Percentiles rank a stretch among this genome's conserved stretches.
Evolutionary conservation across 2,113 vertebrate genomes (phyloP).

Genomic region (Lepisosteus oculatus): DNA sequence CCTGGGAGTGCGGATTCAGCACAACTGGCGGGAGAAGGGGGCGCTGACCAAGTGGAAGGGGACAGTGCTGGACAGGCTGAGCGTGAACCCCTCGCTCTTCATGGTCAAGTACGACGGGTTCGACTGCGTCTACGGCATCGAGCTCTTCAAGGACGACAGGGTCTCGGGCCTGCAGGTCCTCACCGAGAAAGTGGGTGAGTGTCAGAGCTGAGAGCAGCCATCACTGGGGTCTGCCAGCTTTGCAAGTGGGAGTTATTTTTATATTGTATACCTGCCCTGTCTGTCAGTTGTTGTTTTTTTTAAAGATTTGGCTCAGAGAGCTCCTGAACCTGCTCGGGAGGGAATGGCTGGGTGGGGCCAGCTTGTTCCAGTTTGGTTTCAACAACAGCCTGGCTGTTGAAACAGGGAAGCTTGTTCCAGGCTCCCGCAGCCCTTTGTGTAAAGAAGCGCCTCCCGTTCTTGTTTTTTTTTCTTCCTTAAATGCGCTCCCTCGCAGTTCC

Average conservation of each 20-base stretch:
- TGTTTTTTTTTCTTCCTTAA: too few relatives aligned
- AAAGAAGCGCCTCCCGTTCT: too few relatives aligned
- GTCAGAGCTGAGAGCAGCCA: background rate
- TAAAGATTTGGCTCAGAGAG: background rate
- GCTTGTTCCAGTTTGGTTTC: too few relatives aligned
- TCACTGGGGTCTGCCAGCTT: background rate
- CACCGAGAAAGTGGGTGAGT: slow-evolving; percentile 71
- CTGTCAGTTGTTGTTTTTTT: background rate
- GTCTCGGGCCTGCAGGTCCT: slow-evolving; percentile 70
- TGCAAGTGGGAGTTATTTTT: background rate
- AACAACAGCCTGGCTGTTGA: too few relatives aligned
- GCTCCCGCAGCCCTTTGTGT: too few relatives aligned
- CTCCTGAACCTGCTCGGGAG: too few relatives aligned
- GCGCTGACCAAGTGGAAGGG: slow-evolving; percentile 75
- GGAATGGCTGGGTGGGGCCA: too few relatives aligned
- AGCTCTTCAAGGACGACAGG: slow-evolving; percentile 71
- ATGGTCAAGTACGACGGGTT: slow-evolving; percentile 79
- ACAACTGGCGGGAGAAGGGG: slow-evolving; percentile 73
- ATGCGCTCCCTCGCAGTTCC: too few relatives aligned
- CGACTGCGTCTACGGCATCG: slow-evolving; percentile 74
- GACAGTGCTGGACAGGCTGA: slow-evolving; percentile 71
- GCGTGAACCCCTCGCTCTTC: slow-evolving; percentile 67
- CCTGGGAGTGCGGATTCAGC: slow-evolving; percentile 69
- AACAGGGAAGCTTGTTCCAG: too few relatives aligned
- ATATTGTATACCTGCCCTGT: background rate